A percentile compares a stretch with the other conserved stretches of the same genome.
Evolutionary conservation across 2,888 invertebrate genomes (phyloP).

Genomic region (Drosophila pegasa): DNA sequence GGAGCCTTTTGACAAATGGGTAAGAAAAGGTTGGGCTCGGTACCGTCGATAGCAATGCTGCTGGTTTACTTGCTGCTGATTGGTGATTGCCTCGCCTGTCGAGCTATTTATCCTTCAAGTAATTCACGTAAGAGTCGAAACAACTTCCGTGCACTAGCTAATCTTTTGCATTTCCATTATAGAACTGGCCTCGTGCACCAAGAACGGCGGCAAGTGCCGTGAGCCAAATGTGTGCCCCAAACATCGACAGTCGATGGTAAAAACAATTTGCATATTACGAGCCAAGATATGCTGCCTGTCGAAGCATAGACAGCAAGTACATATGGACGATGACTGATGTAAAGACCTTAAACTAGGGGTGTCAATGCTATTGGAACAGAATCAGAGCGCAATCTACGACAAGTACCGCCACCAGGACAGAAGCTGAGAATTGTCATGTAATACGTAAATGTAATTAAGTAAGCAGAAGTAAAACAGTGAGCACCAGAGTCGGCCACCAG

Average conservation of each 20-base stretch:
- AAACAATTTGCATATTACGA: conserved; percentile 19
- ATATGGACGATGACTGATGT: background rate
- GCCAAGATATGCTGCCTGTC: conserved; percentile 26
- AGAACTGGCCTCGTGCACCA: conserved; percentile 18
- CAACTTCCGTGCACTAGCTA: background rate
- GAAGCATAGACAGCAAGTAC: background rate
- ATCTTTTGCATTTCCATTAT: background rate
- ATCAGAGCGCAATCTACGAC: background rate
- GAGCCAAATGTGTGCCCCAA: background rate
- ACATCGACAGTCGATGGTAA: background rate
- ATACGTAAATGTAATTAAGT: background rate
- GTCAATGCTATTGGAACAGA: background rate
- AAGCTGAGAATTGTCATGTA: background rate
- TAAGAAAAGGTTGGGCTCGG: background rate
- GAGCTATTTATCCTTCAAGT: background rate
- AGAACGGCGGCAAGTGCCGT: conserved; percentile 18
- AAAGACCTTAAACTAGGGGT: background rate
- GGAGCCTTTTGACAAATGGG: conserved; percentile 4
- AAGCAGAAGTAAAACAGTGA: background rate
- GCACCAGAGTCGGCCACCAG: no score
- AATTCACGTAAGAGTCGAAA: conserved; percentile 8
- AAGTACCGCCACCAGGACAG: background rate
- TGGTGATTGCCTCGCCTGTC: conserved; percentile 13
- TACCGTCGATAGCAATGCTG: conserved; percentile 7
- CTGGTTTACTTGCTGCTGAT: conserved; percentile 16